These are phyloP conservation scores for Brachionus angularis DNA, from an alignment of 1,140 invertebrate genomes.

Conservation along the genomic window DNA sequence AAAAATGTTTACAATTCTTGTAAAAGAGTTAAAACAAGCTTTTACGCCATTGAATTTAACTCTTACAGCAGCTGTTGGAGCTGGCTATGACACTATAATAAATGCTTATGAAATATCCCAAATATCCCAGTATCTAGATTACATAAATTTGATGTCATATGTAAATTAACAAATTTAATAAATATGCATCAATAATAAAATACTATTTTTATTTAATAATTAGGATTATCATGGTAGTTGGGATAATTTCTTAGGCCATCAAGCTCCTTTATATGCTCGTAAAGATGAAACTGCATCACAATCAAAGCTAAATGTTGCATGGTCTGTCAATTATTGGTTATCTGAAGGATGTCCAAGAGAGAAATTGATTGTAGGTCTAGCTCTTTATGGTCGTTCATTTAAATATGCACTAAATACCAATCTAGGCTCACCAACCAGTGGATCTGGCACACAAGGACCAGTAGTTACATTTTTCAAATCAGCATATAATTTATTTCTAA, in stretches of 20 bases:
- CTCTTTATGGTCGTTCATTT: constrained; percentile 80
- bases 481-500: too few relatives aligned
- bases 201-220: constrained; percentile 89
- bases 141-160: not conserved
- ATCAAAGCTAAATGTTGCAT: constrained; percentile 44
- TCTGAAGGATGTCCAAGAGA: constrained; percentile 68
- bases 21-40: not conserved
- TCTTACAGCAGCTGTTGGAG: constrained; percentile 61
- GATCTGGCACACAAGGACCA: too few relatives aligned
- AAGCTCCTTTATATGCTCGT: constrained; percentile 52
- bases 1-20: constrained; percentile 44
- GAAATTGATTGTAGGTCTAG: constrained; percentile 75
- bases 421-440: not conserved
- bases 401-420: constrained; percentile 49
- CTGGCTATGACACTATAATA: constrained; percentile 77
- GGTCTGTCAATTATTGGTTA: constrained; percentile 63
- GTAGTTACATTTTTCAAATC: too few relatives aligned
- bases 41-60: constrained; percentile 62
- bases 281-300: constrained; percentile 44
- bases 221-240: constrained; percentile 57
- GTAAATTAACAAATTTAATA: not conserved
- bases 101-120: constrained; percentile 84
- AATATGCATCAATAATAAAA: constrained; percentile 62
- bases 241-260: constrained; percentile 74
- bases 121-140: constrained; percentile 68